Percentiles rank a stretch among this genome's conserved stretches.
Conservation (phyloP, 2,113 vertebrate genomes). For the Hydrolagus affinis region DNA sequence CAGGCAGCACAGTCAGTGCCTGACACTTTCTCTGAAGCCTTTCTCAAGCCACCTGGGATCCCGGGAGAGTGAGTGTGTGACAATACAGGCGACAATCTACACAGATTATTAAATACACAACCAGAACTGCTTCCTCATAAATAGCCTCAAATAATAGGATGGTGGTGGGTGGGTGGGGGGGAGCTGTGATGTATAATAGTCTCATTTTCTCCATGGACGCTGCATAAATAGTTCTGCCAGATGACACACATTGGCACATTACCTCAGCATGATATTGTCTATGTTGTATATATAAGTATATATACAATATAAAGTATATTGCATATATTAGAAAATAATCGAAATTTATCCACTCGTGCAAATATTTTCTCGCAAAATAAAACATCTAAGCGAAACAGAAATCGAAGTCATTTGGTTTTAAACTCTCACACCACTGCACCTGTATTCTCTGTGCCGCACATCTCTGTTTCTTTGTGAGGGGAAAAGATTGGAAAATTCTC, state of each 20-base stretch:
- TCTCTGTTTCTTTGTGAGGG: too few species aligned
- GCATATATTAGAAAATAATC: too few species aligned
- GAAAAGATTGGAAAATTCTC: not conserved
- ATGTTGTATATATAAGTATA: too few species aligned
- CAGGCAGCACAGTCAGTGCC: not conserved
- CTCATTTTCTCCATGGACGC: not conserved
- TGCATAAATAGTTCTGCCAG: not conserved
- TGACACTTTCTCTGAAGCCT: not conserved
- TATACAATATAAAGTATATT: too few species aligned
- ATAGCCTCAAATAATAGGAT: not conserved
- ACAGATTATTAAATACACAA: not conserved
- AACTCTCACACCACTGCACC: not conserved
- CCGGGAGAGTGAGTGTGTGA: not conserved
- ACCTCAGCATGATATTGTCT: too few species aligned
- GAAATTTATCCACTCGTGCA: too few species aligned
- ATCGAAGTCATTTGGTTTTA: not conserved
- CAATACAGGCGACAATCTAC: not conserved
- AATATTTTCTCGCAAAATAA: too few species aligned
- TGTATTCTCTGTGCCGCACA: too few species aligned
- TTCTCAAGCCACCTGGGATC: not conserved
- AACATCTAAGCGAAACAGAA: too few species aligned
- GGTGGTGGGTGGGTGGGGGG: too few species aligned
- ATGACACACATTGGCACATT: not conserved
- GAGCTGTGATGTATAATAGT: not conserved
- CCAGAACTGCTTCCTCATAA: not conserved